A percentile compares a stretch with the other conserved stretches of the same genome.
Evolutionary conservation across 2,797 vertebrate species (phyloP).

Genomic region (Macroramphosus scolopax): DNA sequence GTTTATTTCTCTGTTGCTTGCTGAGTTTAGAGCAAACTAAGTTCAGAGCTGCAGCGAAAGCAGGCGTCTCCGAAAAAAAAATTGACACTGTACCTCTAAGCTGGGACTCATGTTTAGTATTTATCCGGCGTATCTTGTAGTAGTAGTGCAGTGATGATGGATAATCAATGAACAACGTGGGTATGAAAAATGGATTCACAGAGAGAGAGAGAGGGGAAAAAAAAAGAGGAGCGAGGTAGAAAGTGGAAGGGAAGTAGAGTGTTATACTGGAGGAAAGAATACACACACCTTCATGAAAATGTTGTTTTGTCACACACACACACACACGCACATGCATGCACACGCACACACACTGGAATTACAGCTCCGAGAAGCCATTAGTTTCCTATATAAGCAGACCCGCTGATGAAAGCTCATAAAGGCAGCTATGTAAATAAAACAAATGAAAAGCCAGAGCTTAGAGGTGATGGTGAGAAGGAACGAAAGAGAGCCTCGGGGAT

Average conservation of each 20-base stretch:
- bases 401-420: conserved; percentile 77
- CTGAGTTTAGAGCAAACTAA: conserved; percentile 45
- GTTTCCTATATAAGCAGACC: conserved; percentile 72
- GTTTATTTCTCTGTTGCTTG: conserved; percentile 55
- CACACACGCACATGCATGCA: conserved; percentile 31
- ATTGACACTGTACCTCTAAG: not conserved
- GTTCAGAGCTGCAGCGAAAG: not conserved
- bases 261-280: conserved; percentile 43
- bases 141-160: conserved; percentile 29
- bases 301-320: conserved; percentile 51
- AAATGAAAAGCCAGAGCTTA: conserved; percentile 73
- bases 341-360: conserved; percentile 49
- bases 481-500: conserved; percentile 61
- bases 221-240: conserved; percentile 8
- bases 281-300: conserved; percentile 52
- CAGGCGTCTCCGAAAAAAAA: conserved; percentile 2
- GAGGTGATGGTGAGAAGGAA: conserved; percentile 57
- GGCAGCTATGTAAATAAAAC: conserved; percentile 77
- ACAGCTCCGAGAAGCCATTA: conserved; percentile 66
- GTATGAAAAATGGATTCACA: conserved; percentile 40
- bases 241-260: conserved; percentile 26
- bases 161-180: conserved; percentile 44
- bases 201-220: conserved; percentile 3
- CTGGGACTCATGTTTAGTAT: conserved; percentile 17
- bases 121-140: conserved; percentile 25